Conservation (phyloP, 2,113 vertebrate genomes). For the Eupsittula cactorum region DNA sequence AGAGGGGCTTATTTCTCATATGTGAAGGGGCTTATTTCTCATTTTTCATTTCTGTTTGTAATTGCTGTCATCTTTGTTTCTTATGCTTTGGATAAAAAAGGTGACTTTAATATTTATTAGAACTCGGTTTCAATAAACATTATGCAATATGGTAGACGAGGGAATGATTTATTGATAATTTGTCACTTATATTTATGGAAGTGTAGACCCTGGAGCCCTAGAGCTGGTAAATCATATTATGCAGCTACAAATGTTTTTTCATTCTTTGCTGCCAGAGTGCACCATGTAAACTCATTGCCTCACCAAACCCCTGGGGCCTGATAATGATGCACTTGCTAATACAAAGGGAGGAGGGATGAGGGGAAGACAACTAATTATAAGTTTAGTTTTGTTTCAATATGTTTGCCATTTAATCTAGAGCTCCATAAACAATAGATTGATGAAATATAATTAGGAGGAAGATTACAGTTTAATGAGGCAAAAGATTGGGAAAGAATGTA, state of each 20-base stretch:
- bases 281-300: constrained; percentile 48
- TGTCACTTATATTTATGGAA: constrained; percentile 84
- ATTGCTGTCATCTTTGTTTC: constrained; percentile 81
- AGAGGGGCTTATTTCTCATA: constrained; percentile 56
- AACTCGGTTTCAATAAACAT: constrained; percentile 83
- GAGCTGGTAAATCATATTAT: constrained; percentile 80
- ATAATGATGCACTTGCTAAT: constrained; percentile 67
- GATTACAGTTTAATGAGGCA: constrained; percentile 80
- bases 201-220: constrained; percentile 71
- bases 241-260: constrained; percentile 62
- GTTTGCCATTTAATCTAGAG: constrained; percentile 79
- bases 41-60: constrained; percentile 83
- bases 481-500: constrained; percentile 77
- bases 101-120: constrained; percentile 81
- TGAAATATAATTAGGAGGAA: constrained; percentile 82
- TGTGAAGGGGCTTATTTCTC: constrained; percentile 44
- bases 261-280: constrained; percentile 57
- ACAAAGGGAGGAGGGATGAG: constrained; percentile 38
- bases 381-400: constrained; percentile 77
- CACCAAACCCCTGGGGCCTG: constrained; percentile 24
- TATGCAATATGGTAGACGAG: constrained; percentile 77
- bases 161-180: constrained; percentile 84
- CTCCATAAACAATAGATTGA: constrained; percentile 82
- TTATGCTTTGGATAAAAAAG: constrained; percentile 79
- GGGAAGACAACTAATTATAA: constrained; percentile 63